Evolutionary conservation across 2,797 vertebrate genomes (phyloP).

Genomic region (Amazonetta brasiliensis): DNA sequence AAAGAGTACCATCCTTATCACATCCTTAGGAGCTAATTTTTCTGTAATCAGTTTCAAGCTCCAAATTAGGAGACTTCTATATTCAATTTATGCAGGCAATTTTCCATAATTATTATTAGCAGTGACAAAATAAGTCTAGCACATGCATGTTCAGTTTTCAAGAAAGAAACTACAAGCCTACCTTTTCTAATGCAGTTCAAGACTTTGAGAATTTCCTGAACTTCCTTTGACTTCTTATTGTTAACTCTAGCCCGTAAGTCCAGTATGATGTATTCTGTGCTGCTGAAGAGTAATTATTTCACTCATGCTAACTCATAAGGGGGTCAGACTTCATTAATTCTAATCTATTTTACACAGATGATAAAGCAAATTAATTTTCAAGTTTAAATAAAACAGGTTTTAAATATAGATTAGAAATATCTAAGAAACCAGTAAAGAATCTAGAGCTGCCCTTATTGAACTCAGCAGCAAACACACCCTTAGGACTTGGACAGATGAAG

Average conservation of each 20-base stretch:
- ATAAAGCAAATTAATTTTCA: constrained; percentile 64
- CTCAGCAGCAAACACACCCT: neutral
- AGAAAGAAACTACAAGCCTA: neutral
- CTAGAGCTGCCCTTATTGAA: neutral
- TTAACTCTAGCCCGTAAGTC: constrained; percentile 28
- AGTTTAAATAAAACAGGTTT: constrained; percentile 62
- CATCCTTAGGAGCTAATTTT: neutral
- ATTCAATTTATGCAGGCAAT: constrained; percentile 14
- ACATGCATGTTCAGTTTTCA: neutral
- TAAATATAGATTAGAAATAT: constrained; percentile 57
- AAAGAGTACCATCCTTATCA: neutral
- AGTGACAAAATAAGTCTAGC: neutral
- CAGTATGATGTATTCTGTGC: constrained; percentile 1
- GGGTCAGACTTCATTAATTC: constrained; percentile 69
- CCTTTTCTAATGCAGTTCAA: neutral
- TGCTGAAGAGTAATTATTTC: constrained; percentile 55
- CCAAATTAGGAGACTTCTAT: constrained; percentile 9
- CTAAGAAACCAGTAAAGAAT: constrained; percentile 7
- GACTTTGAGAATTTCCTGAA: constrained; percentile 38
- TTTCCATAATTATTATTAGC: constrained; percentile 16
- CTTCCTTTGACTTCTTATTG: constrained; percentile 11
- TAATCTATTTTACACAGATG: constrained; percentile 41
- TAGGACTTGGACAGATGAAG: neutral
- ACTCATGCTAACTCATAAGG: constrained; percentile 33
- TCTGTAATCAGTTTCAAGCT: constrained; percentile 2